Base-by-base conservation (phyloP, 2,888 invertebrate species). In the Cloeon dipterum region DNA sequence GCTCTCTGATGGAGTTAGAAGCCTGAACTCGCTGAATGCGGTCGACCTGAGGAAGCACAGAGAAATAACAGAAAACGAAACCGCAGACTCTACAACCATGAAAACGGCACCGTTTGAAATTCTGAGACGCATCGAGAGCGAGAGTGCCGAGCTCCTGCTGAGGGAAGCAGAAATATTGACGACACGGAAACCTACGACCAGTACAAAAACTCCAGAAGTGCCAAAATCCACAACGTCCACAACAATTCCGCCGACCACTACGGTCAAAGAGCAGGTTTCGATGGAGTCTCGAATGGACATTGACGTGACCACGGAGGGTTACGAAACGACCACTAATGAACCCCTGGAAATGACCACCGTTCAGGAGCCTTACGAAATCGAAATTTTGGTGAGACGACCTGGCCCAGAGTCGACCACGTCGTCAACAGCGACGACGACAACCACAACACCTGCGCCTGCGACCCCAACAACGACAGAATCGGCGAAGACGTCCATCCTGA, bases 1-100 rank as follows among this genome's bases (percentile, higher is more conserved):
- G 29, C n/a, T 29, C 29, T n/a, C 29, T 7, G 29, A 8, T 7
- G 29, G n/a, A 5, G 29, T 14, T 7, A 29, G 29, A n/a, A 14
- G 5, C 7, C 16, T 16, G 14, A 29, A 16, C 29, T n/a, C n/a
- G n/a, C n/a, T n/a, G n/a, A n/a, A n/a, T n/a, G n/a, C n/a, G n/a
- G 16, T 16, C 29, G 29, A 29, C 7, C n/a, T 29, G 5, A n/a
- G 29, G 13, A n/a, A 14, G 5, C 29, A 29, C 29, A 29, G 29
- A 14, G 29, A 29, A 14, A 29, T 38, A 16, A 19, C 21, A 21
- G 16, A 25, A 36, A 26, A 21, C 33, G 36, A 39, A 26, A 38
- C 41, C n/a, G 33, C 36, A 10, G 21, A 37, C n/a, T 11, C 13
- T 14, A 33, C 8, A 14, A 37, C 29, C 17, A 33, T 32, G 16